These are phyloP conservation scores for Odontomyia ornata DNA, from an alignment of 2,888 invertebrate species.

Conservation along the genomic window DNA sequence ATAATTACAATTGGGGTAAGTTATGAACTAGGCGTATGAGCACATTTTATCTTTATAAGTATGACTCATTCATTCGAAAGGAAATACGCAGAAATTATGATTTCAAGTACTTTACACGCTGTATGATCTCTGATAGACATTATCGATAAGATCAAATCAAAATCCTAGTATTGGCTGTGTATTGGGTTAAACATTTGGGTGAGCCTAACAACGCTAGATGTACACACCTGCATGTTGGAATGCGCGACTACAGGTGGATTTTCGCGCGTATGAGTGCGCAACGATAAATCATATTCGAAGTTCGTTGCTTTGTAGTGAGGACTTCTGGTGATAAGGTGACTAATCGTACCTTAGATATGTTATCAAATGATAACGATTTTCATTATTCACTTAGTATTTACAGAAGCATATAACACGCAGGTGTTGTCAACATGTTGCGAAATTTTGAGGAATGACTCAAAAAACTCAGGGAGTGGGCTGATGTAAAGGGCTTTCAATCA, in stretches of 20 bases:
- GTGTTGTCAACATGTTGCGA: neutral
- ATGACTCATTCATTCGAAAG: too few species aligned
- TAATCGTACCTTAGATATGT: slow-evolving; percentile 25
- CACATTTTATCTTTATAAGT: too few species aligned
- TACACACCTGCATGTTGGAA: neutral
- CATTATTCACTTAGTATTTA: slow-evolving; percentile 8
- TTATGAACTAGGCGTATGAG: too few species aligned
- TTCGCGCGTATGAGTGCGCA: too few species aligned
- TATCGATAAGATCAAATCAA: neutral
- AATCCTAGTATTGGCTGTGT: neutral
- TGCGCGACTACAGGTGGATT: neutral
- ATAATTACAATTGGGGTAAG: slow-evolving; percentile 52
- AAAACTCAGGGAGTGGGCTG: neutral
- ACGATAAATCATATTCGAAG: neutral
- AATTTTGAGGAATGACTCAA: slow-evolving; percentile 2
- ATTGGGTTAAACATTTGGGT: neutral
- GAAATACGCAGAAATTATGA: too few species aligned
- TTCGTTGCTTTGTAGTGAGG: neutral
- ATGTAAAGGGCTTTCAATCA: neutral
- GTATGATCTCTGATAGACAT: neutral
- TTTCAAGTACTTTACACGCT: neutral
- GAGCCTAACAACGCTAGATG: neutral
- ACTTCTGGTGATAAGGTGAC: slow-evolving; percentile 22
- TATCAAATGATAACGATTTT: slow-evolving; percentile 29
- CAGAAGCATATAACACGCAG: slow-evolving; percentile 24